Evolutionary conservation across 1,140 invertebrate species (phyloP).

Genomic region (Drosophila tropicalis): DNA sequence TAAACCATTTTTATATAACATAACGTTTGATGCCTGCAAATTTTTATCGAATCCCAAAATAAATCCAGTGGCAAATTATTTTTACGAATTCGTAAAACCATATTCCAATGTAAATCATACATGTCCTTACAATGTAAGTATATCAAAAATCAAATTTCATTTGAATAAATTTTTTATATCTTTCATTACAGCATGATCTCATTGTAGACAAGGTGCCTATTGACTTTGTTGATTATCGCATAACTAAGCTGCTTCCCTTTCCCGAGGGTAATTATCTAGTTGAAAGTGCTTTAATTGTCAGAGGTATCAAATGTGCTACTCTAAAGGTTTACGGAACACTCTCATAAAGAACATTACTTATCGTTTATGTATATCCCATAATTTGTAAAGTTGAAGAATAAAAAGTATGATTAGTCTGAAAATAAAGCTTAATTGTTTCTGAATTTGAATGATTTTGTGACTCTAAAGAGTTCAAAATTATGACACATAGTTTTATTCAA

Average conservation of each 20-base stretch:
- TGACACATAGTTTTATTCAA: no score
- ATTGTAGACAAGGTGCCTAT: constrained; percentile 16
- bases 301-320: neutral
- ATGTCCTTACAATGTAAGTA: constrained; percentile 24
- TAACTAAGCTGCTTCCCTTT: constrained; percentile 18
- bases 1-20: neutral
- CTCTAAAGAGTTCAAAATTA: no score
- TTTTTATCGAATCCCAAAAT: neutral
- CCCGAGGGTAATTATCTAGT: constrained; percentile 19
- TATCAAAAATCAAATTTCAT: no score
- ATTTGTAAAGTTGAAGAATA: no score
- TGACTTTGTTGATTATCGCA: constrained; percentile 1
- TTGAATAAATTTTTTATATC: neutral
- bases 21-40: neutral
- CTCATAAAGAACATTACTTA: no score
- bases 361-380: no score
- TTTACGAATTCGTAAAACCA: constrained; percentile 10
- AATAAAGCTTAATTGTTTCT: no score
- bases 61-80: neutral
- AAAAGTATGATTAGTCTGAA: no score
- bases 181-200: constrained; percentile 24
- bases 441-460: no score
- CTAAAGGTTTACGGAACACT: constrained; percentile 14
- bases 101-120: constrained; percentile 28
- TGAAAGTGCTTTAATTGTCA: neutral